Base-by-base conservation (phyloP, 2,797 vertebrate genomes). In the Podargus strigoides region DNA sequence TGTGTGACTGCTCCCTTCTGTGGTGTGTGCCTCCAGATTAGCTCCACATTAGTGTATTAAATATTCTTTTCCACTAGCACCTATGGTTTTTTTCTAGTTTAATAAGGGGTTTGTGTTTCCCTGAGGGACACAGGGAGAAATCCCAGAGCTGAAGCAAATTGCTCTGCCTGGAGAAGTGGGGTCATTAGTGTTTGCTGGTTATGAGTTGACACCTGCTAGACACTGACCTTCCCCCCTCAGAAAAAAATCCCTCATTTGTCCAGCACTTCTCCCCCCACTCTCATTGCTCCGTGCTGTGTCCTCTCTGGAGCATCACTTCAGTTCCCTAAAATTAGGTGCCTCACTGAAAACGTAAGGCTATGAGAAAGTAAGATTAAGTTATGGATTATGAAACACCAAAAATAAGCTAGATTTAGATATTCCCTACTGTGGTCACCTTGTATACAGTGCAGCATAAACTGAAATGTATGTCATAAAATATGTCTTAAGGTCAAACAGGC, bases 161-260 rank as follows among this genome's bases (percentile, higher is more conserved):
- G 13, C 22, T 69, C 8, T 66, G 26, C 60, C 64, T 66, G 69
- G 32, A 56, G 28, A 15, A 76, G 42, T 4, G 28, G 37, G 20
- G 12, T 6, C 6, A 0, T 55, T 9, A 24, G 34, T 41, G 9
- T 39, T 59, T 1, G 1, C 30, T 50, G 19, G 10, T 28, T 26
- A 23, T 50, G 32, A 53, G 28, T 28, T 42, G 39, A 3, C 4
- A 19, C 18, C 56, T 70, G 32, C 19, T 67, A 60, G 34, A 49
- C 66, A 41, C 6, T 7, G 18, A 17, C 18, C 16, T 46, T 41
- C 15, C 13, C 34, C 7, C 6, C 18, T 13, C 16, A 8, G 6
- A 19, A 28, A n/a, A 9, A 28, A 50, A 15, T 4, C 39, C 36
- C 6, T 1, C 8, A 11, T 36, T 66, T 36, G 17, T 39, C 24